A percentile compares a stretch with the other conserved stretches of the same genome.
Conservation (phyloP, 2,113 vertebrate species). For the Rattus norvegicus region GRCr8 NC_086031.1:83161001-83161500, state of each 20-base stretch:
- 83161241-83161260: not conserved
- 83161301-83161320: not conserved
- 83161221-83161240: not conserved
- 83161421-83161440: not conserved
- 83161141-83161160: constrained; percentile 65
- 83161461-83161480: not conserved
- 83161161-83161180: constrained; percentile 49
- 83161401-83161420: not conserved
- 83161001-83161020: not conserved
- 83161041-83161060: not conserved
- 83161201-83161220: constrained; percentile 48
- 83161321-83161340: not conserved
- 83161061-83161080: not conserved
- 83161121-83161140: constrained; percentile 49
- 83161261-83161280: not conserved
- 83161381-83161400: not conserved
- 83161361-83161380: not conserved
- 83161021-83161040: not conserved
- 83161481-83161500: not conserved
- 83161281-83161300: not conserved
- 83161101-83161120: constrained; percentile 5
- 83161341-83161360: not conserved
- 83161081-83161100: not conserved
- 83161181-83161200: constrained; percentile 47
- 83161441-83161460: not conserved